Conservation (phyloP, 1,140 invertebrate genomes). For the Drosophila mauritiana region DNA sequence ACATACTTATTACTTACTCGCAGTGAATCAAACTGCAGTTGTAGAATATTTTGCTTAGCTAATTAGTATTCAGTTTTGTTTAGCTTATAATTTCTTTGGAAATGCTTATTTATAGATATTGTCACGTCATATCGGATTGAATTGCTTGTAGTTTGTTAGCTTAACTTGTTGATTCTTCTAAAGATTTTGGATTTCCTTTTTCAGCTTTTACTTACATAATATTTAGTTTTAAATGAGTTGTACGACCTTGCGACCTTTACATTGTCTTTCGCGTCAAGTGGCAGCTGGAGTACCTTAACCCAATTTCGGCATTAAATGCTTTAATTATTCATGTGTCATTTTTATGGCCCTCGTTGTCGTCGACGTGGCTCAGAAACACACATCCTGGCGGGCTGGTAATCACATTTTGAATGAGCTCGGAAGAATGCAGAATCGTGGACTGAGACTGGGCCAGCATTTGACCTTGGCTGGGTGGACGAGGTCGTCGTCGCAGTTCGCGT, state of each 20-base stretch:
- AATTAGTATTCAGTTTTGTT: conserved; percentile 11
- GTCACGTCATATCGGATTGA: not conserved
- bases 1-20: conserved; percentile 4
- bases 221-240: not conserved
- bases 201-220: not conserved
- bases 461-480: conserved; percentile 60
- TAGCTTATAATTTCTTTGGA: conserved; percentile 11
- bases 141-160: not conserved
- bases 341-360: conserved; percentile 66
- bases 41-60: conserved; percentile 20
- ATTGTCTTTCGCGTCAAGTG: conserved; percentile 10
- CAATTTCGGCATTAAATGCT: conserved; percentile 64
- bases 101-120: conserved; percentile 7
- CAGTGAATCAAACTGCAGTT: conserved; percentile 23
- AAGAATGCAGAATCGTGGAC: conserved; percentile 44
- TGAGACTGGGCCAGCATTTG: conserved; percentile 40
- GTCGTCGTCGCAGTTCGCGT: conserved; percentile 34
- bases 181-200: too few relatives aligned
- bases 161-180: not conserved
- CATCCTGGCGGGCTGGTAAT: conserved; percentile 52
- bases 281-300: conserved; percentile 49
- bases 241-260: conserved; percentile 12
- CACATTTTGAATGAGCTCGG: conserved; percentile 69
- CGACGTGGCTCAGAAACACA: conserved; percentile 34
- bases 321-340: conserved; percentile 67